Conservation (phyloP, 2,113 vertebrate species). For the Indicator indicator region DNA sequence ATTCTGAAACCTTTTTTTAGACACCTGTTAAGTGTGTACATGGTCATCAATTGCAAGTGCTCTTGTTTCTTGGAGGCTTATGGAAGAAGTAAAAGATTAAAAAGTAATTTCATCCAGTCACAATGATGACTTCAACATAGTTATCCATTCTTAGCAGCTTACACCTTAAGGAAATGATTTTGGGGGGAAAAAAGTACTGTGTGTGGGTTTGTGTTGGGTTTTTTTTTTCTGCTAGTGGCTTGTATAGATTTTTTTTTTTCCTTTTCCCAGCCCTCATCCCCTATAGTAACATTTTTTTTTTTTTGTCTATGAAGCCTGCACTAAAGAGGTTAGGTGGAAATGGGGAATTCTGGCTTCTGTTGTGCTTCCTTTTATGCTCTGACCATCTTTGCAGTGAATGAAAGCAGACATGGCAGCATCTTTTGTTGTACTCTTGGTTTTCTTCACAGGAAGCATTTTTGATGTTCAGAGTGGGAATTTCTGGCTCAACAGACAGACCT, state of each 20-base stretch:
- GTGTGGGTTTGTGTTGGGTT: no score
- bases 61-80: not conserved
- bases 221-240: not conserved
- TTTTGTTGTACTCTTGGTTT: not conserved
- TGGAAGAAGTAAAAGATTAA: not conserved
- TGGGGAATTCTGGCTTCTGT: not conserved
- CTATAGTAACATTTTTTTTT: not conserved
- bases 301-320: not conserved
- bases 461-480: not conserved
- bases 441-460: not conserved
- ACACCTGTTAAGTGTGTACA: accelerated
- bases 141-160: not conserved
- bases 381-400: not conserved
- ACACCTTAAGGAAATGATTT: not conserved
- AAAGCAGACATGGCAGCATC: not conserved
- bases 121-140: not conserved
- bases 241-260: not conserved
- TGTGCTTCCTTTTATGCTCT: not conserved
- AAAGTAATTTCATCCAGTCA: not conserved
- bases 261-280: not conserved
- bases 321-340: not conserved
- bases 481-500: not conserved
- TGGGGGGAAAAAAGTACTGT: not conserved
- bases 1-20: not conserved
- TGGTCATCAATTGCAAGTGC: not conserved